Evolutionary conservation across 2,888 invertebrate genomes (phyloP).

Genomic region (Calameuta pallipes): DNA sequence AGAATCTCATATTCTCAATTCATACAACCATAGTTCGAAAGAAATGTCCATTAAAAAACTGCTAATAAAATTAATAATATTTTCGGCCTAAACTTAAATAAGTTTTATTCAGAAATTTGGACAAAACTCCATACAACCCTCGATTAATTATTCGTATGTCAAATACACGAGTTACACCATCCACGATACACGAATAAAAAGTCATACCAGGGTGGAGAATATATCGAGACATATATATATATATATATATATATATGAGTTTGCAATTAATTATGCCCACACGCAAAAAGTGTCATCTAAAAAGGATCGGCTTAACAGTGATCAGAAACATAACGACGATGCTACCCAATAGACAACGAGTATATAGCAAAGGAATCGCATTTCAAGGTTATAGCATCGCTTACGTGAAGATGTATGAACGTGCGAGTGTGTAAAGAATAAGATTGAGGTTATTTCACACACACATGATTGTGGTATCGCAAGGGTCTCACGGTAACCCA

Average conservation of each 20-base stretch:
- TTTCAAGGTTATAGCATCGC: constrained; percentile 24
- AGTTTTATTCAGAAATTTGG: not conserved
- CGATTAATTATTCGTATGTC: not conserved
- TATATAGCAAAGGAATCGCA: not conserved
- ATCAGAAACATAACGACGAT: not conserved
- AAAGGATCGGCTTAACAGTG: not conserved
- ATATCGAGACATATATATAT: no score
- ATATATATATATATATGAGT: not conserved
- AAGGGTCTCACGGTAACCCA: not conserved
- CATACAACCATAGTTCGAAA: not conserved
- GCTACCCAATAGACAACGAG: not conserved
- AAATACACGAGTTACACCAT: not conserved
- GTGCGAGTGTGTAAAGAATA: constrained; percentile 14
- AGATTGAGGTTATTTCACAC: constrained; percentile 45
- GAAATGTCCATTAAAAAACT: not conserved
- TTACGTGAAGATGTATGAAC: not conserved
- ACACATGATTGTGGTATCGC: constrained; percentile 39
- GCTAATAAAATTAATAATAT: not conserved
- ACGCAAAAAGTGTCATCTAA: not conserved
- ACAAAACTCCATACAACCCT: not conserved
- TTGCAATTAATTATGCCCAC: not conserved
- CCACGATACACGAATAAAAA: not conserved
- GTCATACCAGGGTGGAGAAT: not conserved
- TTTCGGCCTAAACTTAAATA: not conserved
- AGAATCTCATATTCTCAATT: not conserved